Percentiles rank a stretch among this genome's conserved stretches.
These are phyloP conservation scores for Pristionchus mayeri DNA, from an alignment of 2,888 invertebrate species.

Conservation along the genomic window DNA sequence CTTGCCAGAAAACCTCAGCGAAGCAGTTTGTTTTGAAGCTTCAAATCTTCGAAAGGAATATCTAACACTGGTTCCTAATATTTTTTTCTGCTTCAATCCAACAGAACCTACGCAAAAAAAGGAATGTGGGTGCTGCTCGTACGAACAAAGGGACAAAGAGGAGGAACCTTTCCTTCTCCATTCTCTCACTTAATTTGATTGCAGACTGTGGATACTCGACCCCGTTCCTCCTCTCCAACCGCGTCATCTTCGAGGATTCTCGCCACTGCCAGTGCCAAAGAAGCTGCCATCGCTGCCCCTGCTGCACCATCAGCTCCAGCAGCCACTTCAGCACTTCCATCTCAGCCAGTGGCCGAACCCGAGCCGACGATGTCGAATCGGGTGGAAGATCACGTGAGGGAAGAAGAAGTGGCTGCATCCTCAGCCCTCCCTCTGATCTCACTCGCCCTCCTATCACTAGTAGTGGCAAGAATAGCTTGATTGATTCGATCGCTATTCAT, in stretches of 20 bases:
- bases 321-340: not conserved
- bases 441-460: not conserved
- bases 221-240: not conserved
- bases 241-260: not conserved
- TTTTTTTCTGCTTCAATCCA: too few relatives aligned
- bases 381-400: slow-evolving; percentile 17
- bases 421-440: not conserved
- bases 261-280: not conserved
- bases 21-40: too few relatives aligned
- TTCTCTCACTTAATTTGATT: not conserved
- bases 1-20: too few relatives aligned
- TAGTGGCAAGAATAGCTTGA: not conserved
- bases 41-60: too few relatives aligned
- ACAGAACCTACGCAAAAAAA: too few relatives aligned
- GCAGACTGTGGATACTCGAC: slow-evolving; percentile 33
- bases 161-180: not conserved
- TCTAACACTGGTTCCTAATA: too few relatives aligned
- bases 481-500: slow-evolving; percentile 40
- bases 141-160: slow-evolving; percentile 4
- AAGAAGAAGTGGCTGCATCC: not conserved
- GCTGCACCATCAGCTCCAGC: not conserved
- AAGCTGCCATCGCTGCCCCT: not conserved
- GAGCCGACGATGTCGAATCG: not conserved
- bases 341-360: not conserved
- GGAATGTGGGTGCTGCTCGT: not conserved